Base-by-base conservation (phyloP, 2,888 invertebrate species). In the Aromia moschata region DNA sequence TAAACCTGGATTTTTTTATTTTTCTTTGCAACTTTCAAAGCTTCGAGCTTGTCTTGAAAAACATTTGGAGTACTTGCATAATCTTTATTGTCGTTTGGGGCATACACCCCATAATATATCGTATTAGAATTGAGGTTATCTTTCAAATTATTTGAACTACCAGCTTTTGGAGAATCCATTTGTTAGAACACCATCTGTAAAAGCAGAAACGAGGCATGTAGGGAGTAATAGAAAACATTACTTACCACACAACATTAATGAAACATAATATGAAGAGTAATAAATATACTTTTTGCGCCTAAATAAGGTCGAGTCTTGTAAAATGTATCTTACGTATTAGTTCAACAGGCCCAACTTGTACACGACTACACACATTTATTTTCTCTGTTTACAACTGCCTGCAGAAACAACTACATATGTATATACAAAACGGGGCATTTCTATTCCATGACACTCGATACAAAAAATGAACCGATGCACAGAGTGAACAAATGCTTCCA, bases 1-100 rank as follows among this genome's bases (percentile, higher is more conserved):
- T 95, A 71, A 96, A 89, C 59, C 96, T 84, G 0, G 92, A 89
- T 43, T 88, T 87, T n/a, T 76, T 92, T 92, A 76, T 89, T 86
- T 60, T 87, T 85, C 65, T 91, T 91, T n/a, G 92, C 86, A 49
- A 89, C 78, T 72, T 89, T 88, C 57, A 95, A 77, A 0, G 93
- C 94, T 75, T 90, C 89, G 0, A 79, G 75, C 79, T 89, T 92
- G 64, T 92, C 88, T 56, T 85, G 83, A 75, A 89, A 93, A 0
- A 93, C 88, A 68, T 85, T 70, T 25, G 61, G 63, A 47, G 65
- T 40, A 37, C 60, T 65, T 54, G 72, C 70, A 47, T 67, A 70
- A 10, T 70, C 68, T 51, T 68, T 69, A 31, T 65, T 67, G 41
- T 78, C 77, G 49, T 68, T 70, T 11, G 79, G 78, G 25, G 76